Evolutionary conservation across 2,888 invertebrate species (phyloP), one percentile per base, ranked within the genome.

Genomic region (Nymphalis urticae): DNA sequence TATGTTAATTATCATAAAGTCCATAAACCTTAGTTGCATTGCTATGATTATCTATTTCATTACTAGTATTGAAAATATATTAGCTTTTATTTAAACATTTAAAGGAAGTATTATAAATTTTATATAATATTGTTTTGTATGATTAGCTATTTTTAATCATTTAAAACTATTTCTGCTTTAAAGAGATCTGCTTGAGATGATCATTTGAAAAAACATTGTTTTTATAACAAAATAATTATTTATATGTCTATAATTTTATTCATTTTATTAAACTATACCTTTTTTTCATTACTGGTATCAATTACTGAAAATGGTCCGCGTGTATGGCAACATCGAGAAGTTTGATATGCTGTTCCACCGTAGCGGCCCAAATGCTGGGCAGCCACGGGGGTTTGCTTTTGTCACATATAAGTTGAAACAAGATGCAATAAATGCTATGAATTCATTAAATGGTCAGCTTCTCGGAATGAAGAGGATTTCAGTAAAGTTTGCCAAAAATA

Each of bases 271-370:
- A 85, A 86, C 81, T 72, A 76, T 80, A 82, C 83, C 82, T 79
- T 82, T 79, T 87, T 88, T 93, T 82, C 27, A 93, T 94, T 95
- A 97, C 95, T 94, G 97, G 97, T 97, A 95, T 95, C 96, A 97
- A 95, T 95, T 98, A 94, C 94, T 98, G 93, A 98, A 98, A 97
- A 95, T 98, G 93, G 95, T 97, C 93, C 97, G 98, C 95, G 96
- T 96, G 95, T 96, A 97, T 94, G 98, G 98, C 87, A 94, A 95
- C 85, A 96, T 98, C 84, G 97, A 97, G 93, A 98, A 98, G 95
- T 98, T 98, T 93, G 98, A 98, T 93, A 96, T 98, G 92, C 95
- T 98, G 77, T 98, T 98, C 87, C 98, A 98, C 89, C 97, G 97
- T 76, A 95, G 96, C 75, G 98, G 98, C 76, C 97, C 98, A 51